These are phyloP conservation scores for Phalacrocorax pelagicus DNA, from an alignment of 2,113 vertebrate genomes.

Conservation along the genomic window DNA sequence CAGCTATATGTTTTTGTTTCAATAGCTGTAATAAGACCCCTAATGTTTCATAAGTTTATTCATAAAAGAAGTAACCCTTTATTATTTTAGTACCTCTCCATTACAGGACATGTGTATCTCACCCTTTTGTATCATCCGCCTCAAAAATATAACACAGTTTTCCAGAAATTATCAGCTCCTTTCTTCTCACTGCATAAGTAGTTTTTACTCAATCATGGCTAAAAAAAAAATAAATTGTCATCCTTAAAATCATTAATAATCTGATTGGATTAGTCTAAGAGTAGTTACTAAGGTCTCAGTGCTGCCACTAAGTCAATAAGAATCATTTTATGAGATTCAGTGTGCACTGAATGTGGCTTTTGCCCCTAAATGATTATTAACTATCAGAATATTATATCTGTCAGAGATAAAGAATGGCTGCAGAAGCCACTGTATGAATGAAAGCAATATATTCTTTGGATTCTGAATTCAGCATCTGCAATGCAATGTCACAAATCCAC, in stretches of 20 bases:
- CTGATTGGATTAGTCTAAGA: neutral
- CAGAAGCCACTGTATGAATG: neutral
- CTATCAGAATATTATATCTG: neutral
- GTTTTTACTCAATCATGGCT: neutral
- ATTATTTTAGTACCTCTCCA: neutral
- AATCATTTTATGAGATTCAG: neutral
- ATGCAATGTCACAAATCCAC: neutral
- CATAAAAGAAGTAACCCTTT: neutral
- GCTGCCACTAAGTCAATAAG: neutral
- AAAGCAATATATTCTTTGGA: neutral
- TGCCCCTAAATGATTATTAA: neutral
- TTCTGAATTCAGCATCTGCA: neutral
- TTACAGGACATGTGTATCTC: neutral
- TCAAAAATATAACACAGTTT: neutral
- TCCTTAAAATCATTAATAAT: neutral
- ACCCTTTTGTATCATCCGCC: neutral
- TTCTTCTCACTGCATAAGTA: neutral
- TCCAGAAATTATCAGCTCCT: neutral
- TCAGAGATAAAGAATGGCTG: neutral
- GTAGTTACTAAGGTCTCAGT: neutral
- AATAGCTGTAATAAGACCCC: neutral
- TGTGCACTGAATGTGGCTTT: neutral
- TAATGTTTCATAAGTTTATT: neutral
- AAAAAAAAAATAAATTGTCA: neutral
- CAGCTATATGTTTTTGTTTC: neutral